phyloP scores from a whole-genome alignment of 2,888 invertebrate genomes.

The Erynnis tages region DNA sequence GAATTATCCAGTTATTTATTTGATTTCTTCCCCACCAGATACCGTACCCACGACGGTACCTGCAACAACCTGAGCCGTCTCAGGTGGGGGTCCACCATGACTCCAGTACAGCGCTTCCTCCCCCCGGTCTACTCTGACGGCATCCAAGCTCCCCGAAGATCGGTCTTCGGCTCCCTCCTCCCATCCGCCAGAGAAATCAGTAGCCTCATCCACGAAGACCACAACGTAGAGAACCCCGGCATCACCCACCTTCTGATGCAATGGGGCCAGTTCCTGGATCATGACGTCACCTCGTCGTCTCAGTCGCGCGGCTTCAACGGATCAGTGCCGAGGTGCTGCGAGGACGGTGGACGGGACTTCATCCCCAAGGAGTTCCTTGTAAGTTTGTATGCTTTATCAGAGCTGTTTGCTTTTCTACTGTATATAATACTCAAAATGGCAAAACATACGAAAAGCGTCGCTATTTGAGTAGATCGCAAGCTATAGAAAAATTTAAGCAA shows the following conservation, averaged over 20 bases:
- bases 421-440: too few relatives aligned
- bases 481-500: too few relatives aligned
- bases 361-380: slow-evolving; percentile 84
- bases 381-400: slow-evolving; percentile 44
- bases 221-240: slow-evolving; percentile 83
- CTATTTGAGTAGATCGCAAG: too few relatives aligned
- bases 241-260: slow-evolving; percentile 93
- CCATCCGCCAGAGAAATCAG: slow-evolving; percentile 91
- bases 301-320: slow-evolving; percentile 90
- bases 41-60: slow-evolving; percentile 93
- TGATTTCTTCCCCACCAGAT: slow-evolving; percentile 72
- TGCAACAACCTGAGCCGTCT: slow-evolving; percentile 91
- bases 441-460: too few relatives aligned
- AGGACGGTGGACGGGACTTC: slow-evolving; percentile 81
- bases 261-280: slow-evolving; percentile 95
- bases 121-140: slow-evolving; percentile 92
- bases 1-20: too few relatives aligned
- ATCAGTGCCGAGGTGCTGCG: slow-evolving; percentile 89
- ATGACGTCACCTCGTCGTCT: slow-evolving; percentile 91
- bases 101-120: slow-evolving; percentile 90
- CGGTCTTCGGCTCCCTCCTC: slow-evolving; percentile 81
- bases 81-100: slow-evolving; percentile 91
- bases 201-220: slow-evolving; percentile 81
- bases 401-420: too few relatives aligned
- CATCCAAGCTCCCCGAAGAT: slow-evolving; percentile 77